Percentiles rank a stretch among this genome's conserved stretches.
Conservation (phyloP, 1,140 invertebrate genomes). For the Plectrocnemia conspersa region DNA sequence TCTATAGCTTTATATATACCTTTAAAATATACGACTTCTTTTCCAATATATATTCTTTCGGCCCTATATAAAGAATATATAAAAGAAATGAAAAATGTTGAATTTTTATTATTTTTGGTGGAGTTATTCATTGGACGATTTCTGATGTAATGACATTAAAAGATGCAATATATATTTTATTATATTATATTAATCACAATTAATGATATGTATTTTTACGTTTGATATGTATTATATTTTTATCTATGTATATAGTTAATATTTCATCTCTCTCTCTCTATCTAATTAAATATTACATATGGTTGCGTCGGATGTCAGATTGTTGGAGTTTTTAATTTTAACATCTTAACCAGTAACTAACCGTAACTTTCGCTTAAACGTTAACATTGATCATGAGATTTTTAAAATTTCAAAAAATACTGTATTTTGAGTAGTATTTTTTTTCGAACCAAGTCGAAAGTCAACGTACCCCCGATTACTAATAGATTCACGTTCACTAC, state of each 20-base stretch:
- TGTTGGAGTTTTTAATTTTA: no score
- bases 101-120: not conserved
- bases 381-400: no score
- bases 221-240: not conserved
- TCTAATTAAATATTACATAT: no score
- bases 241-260: no score
- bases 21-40: not conserved
- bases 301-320: no score
- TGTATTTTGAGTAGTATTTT: conserved; percentile 28
- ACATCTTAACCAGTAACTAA: no score
- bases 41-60: conserved; percentile 17
- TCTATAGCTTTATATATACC: not conserved
- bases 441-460: conserved; percentile 27
- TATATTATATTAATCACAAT: no score
- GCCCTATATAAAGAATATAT: conserved; percentile 15
- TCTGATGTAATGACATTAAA: not conserved
- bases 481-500: no score
- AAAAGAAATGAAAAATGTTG: conserved; percentile 9
- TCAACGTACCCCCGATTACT: no score
- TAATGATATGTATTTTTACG: not conserved
- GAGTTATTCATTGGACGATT: conserved; percentile 10
- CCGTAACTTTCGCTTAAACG: no score
- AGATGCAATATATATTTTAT: not conserved
- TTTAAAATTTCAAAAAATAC: conserved; percentile 36
- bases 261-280: no score